Conservation (phyloP, 2,888 invertebrate species). For the Yponomeuta evonymella region DNA sequence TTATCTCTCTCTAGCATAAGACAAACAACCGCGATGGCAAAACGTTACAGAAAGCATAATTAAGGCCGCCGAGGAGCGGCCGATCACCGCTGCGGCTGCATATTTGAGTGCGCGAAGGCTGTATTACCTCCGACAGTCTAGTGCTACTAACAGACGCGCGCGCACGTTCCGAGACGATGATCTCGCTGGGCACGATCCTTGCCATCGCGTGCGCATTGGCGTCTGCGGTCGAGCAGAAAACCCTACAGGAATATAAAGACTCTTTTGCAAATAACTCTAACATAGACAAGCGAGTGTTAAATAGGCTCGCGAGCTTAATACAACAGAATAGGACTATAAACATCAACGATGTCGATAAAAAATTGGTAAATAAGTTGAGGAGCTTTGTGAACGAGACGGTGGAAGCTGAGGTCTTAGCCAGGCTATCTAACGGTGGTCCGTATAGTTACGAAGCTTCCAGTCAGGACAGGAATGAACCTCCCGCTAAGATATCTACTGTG, state of each 20-base stretch:
- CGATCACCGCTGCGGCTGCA: neutral
- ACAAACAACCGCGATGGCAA: neutral
- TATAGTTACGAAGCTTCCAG: conserved; percentile 35
- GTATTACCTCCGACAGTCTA: conserved; percentile 38
- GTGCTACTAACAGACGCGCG: conserved; percentile 45
- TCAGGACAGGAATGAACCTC: conserved; percentile 18
- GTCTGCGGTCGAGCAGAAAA: conserved; percentile 34
- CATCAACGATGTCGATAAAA: conserved; percentile 41
- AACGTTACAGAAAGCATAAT: neutral
- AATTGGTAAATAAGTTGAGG: conserved; percentile 44
- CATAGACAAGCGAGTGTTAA: conserved; percentile 40
- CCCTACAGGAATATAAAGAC: conserved; percentile 12
- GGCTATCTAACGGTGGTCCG: conserved; percentile 21
- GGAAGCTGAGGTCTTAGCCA: conserved; percentile 21
- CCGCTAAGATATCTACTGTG: conserved; percentile 42
- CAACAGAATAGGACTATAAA: conserved; percentile 45
- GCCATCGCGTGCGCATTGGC: conserved; percentile 50
- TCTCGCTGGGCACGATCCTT: conserved; percentile 40
- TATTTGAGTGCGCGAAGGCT: conserved; percentile 31
- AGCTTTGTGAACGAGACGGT: conserved; percentile 33
- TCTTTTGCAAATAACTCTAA: conserved; percentile 36
- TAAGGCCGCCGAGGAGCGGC: conserved; percentile 7
- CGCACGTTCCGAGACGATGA: conserved; percentile 53
- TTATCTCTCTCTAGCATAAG: conserved; percentile 24
- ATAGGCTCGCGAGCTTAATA: conserved; percentile 37